Evolutionary conservation across 2,797 vertebrate genomes (phyloP), one percentile per base, ranked within the genome.

Genomic region (Lycodopsis pacificus): DNA sequence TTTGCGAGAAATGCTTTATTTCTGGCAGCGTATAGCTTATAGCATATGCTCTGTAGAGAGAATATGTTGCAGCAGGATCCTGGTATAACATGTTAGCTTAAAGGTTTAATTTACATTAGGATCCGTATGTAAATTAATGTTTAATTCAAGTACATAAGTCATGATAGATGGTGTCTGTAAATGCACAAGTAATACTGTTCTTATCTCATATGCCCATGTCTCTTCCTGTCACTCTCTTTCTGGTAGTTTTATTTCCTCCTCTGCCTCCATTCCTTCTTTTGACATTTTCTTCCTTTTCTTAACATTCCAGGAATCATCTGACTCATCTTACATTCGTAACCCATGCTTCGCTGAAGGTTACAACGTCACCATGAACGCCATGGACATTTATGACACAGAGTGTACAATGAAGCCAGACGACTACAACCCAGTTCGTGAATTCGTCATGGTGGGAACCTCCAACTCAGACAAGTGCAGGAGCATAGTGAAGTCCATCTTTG

Each of bases 321-420:
- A 71, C 66, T 89, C 79, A 61, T 0, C 42, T 61, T 49, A 20
- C 4, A 71, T 97, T 74, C 34, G 62, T 62, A 97, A 98, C 76
- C 98, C 98, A 42, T 99, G 98, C 82, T 98, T 95, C 86, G 95
- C 95, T 32, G 81, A 54, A 59, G 93, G 94, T 62, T 97, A 95
- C 38, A 93, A 66, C 32, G 79, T 65, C n/a, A 90, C 87, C 57
- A 44, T 95, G 27, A 75, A 32, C 0, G 87, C 94, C 71, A 94
- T 94, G 3, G 17, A 83, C 1, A 85, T 98, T 76, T 97, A 96
- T 73, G 94, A 95, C 82, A 96, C 96, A 30, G 85, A 95, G 76
- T 99, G 98, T 82, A 97, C 95, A 1, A 65, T 89, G 69, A 93
- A 85, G 48, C 95, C 96, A 1, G 2, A 7, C 22, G 75, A 53